Percentiles rank a stretch among this genome's conserved stretches.
Evolutionary conservation across 1,140 invertebrate genomes (phyloP).

Genomic region (Dendrolimus kikuchii): DNA sequence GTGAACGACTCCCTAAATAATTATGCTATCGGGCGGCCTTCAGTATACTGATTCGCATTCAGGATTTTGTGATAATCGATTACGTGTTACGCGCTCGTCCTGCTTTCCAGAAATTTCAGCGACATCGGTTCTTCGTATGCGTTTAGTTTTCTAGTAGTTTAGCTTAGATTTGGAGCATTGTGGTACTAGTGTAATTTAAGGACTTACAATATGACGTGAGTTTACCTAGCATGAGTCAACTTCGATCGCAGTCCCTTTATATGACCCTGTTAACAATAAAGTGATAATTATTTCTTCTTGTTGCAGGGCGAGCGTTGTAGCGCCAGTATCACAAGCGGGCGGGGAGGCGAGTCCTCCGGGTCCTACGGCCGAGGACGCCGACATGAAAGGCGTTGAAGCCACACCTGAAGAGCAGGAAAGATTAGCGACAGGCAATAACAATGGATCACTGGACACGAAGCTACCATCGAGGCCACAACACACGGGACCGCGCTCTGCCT

Average conservation of each 20-base stretch:
- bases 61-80: conserved; percentile 30
- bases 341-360: conserved; percentile 49
- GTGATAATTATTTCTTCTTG: conserved; percentile 27
- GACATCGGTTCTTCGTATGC: conserved; percentile 28
- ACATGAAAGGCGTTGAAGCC: conserved; percentile 64
- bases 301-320: conserved; percentile 49
- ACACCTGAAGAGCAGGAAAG: conserved; percentile 65
- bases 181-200: conserved; percentile 8
- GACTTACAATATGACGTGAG: conserved; percentile 49
- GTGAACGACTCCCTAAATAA: conserved; percentile 24
- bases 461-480: conserved; percentile 27
- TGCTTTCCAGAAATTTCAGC: conserved; percentile 33
- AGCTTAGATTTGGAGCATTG: conserved; percentile 26
- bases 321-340: conserved; percentile 35
- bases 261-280: no score
- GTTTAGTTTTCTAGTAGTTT: conserved; percentile 23
- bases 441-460: conserved; percentile 63
- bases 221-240: conserved; percentile 12
- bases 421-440: conserved; percentile 61
- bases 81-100: conserved; percentile 17
- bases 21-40: conserved; percentile 24
- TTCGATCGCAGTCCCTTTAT: neutral
- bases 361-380: conserved; percentile 44
- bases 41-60: conserved; percentile 16
- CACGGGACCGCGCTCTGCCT: conserved; percentile 53